These are phyloP conservation scores for Antheraea pernyi DNA, from an alignment of 1,140 invertebrate species.

Conservation along the genomic window DNA sequence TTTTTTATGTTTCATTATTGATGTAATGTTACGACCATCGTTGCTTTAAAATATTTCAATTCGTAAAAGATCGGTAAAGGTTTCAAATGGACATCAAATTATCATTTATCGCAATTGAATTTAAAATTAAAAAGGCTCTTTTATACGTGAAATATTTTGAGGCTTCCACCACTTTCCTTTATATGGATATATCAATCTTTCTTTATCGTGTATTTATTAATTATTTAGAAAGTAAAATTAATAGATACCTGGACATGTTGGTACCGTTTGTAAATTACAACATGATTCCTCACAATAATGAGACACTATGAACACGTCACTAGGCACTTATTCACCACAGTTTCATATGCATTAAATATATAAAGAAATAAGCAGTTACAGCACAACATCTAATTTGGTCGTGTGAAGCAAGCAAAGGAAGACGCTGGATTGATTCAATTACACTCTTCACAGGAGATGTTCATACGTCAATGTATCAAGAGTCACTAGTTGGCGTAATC, in stretches of 20 bases:
- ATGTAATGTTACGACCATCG: no score
- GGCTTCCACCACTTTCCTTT: no score
- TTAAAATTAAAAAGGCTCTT: no score
- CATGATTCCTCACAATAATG: slow-evolving; percentile 10
- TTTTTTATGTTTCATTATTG: neutral
- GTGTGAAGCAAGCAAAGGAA: slow-evolving; percentile 42
- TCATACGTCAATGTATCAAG: slow-evolving; percentile 55
- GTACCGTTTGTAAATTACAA: neutral
- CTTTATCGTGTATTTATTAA: neutral
- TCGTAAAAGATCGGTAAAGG: no score
- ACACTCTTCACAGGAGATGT: slow-evolving; percentile 35
- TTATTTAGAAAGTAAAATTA: neutral
- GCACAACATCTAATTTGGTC: neutral
- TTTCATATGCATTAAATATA: neutral
- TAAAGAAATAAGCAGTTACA: neutral
- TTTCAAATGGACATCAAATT: no score
- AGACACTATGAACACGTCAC: slow-evolving; percentile 28
- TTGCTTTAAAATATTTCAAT: no score
- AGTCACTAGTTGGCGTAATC: slow-evolving; percentile 63
- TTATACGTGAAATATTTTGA: no score
- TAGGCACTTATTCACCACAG: neutral
- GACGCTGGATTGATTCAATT: slow-evolving; percentile 71
- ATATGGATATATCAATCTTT: neutral
- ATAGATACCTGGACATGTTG: slow-evolving; percentile 23
- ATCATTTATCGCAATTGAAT: no score